Evolutionary conservation across 1,140 invertebrate genomes (phyloP).

Genomic region (Aphelinus atriplicis): DNA sequence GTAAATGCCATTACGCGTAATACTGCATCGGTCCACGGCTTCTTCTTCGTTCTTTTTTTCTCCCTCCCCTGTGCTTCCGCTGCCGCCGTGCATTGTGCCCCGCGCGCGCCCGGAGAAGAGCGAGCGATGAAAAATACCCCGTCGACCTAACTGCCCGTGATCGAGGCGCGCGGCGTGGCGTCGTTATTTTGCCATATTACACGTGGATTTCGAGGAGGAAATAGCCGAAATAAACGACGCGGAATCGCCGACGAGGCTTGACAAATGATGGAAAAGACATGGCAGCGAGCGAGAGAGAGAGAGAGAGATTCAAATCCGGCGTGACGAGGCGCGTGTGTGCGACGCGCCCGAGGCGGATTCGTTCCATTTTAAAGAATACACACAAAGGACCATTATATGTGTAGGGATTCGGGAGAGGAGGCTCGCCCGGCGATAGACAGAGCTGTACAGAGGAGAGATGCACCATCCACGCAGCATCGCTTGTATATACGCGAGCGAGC

Average conservation of each 20-base stretch:
- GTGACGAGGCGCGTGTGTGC: not conserved
- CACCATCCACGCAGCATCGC: no score
- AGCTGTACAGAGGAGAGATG: no score
- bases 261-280: slow-evolving; percentile 16
- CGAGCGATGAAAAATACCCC: slow-evolving; percentile 18
- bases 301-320: not conserved
- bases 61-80: no score
- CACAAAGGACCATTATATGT: slow-evolving; percentile 19
- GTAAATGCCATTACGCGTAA: slow-evolving; percentile 22
- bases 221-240: slow-evolving; percentile 16
- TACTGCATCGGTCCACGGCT: no score
- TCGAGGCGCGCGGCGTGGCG: not conserved
- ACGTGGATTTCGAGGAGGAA: slow-evolving; percentile 3
- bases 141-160: not conserved
- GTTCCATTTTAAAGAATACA: not conserved
- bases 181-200: slow-evolving; percentile 1
- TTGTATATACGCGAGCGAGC: not conserved
- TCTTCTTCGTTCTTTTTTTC: no score
- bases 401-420: not conserved
- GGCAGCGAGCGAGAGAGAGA: no score
- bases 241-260: not conserved
- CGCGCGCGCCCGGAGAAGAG: not conserved
- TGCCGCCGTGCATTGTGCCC: not conserved
- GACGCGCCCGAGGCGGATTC: not conserved
- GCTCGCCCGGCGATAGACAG: not conserved